phyloP scores from a whole-genome alignment of 2,888 invertebrate species.

The Tenthredo scrophulariae region DNA sequence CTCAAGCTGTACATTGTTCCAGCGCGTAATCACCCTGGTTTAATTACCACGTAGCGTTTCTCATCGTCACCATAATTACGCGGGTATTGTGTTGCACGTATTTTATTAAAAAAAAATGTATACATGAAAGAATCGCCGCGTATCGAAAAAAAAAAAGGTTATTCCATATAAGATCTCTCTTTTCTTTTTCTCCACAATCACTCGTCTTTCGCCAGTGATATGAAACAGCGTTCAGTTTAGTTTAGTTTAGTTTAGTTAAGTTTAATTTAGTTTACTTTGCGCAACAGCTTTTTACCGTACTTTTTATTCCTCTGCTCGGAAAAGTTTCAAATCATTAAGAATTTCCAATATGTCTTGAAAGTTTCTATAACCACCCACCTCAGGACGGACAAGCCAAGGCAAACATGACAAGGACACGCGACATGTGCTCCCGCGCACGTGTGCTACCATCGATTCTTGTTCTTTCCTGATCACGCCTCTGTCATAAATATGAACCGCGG shows the following conservation, averaged over 20 bases:
- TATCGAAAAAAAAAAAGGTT: background rate
- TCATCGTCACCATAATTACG: conserved; percentile 16
- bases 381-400: background rate
- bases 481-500: conserved; percentile 50
- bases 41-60: conserved; percentile 46
- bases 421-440: conserved; percentile 49
- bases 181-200: background rate
- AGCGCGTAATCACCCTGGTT: conserved; percentile 41
- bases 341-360: conserved; percentile 53
- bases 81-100: background rate
- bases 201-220: background rate
- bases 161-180: too few species aligned
- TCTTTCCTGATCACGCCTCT: conserved; percentile 52
- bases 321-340: conserved; percentile 42
- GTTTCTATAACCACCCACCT: conserved; percentile 15
- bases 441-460: conserved; percentile 48
- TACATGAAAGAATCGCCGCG: background rate
- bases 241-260: background rate
- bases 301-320: conserved; percentile 23
- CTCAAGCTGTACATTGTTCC: conserved; percentile 19
- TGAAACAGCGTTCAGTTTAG: background rate
- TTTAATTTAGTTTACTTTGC: conserved; percentile 5
- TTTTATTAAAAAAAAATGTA: background rate
- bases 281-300: background rate
- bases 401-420: conserved; percentile 50